Conservation (phyloP, 2,888 invertebrate species). For the Tachina grossa region DNA sequence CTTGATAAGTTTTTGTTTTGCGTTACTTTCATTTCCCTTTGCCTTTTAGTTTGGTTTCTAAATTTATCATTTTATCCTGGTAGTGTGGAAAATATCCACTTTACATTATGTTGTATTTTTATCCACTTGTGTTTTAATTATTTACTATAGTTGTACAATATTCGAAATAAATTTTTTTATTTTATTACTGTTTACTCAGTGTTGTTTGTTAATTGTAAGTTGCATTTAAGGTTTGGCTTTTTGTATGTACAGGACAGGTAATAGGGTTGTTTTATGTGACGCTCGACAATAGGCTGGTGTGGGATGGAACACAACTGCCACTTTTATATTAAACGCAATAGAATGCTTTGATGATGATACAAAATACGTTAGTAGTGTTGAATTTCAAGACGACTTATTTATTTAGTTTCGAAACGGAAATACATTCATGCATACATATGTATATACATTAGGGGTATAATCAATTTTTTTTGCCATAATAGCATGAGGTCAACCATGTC, state of each 20-base stretch:
- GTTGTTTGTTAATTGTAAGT: conserved; percentile 43
- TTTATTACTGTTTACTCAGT: conserved; percentile 43
- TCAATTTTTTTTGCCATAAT: too few relatives aligned
- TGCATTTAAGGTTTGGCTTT: conserved; percentile 63
- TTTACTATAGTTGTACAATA: conserved; percentile 1
- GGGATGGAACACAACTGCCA: background rate
- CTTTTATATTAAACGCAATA: background rate
- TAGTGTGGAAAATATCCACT: conserved; percentile 30
- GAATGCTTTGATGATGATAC: background rate
- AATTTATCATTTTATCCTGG: conserved; percentile 19
- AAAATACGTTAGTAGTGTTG: background rate
- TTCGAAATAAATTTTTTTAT: conserved; percentile 15
- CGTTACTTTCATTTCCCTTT: conserved; percentile 43
- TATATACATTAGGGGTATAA: too few relatives aligned
- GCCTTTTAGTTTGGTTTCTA: background rate
- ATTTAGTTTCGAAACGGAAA: too few relatives aligned
- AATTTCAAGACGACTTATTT: too few relatives aligned
- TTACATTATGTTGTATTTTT: conserved; percentile 6
- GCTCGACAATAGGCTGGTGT: background rate
- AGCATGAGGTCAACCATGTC: too few relatives aligned
- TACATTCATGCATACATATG: too few relatives aligned
- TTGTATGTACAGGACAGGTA: conserved; percentile 9
- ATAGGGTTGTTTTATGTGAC: conserved; percentile 23
- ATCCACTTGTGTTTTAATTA: conserved; percentile 25
- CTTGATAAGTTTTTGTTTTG: conserved; percentile 54